phyloP scores from a whole-genome alignment of 2,797 vertebrate species.

The Lemur catta region DNA sequence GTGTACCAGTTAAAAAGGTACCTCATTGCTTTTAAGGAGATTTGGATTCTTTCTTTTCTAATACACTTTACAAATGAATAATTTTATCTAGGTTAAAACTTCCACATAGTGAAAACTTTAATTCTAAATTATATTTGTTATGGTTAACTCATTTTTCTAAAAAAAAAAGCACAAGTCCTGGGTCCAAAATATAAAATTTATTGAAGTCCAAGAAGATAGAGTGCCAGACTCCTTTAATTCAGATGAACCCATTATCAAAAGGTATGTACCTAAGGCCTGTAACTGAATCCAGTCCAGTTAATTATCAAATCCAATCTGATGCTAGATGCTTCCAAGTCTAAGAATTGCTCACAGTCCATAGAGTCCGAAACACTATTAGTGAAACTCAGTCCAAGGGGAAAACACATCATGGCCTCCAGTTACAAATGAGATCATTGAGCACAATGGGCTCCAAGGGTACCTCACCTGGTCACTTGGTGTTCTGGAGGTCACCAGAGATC shows the following conservation, averaged over 20 bases:
- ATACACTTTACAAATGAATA: neutral
- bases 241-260: neutral
- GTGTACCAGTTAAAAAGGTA: neutral
- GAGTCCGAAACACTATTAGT: neutral
- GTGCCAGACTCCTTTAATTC: neutral
- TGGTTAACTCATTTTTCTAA: neutral
- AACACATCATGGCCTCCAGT: neutral
- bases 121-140: neutral
- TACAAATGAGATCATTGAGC: neutral
- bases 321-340: neutral
- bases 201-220: neutral
- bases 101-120: neutral
- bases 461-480: neutral
- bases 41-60: neutral
- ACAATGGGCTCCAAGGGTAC: neutral
- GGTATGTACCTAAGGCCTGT: neutral
- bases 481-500: neutral
- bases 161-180: neutral
- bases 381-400: neutral
- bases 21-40: neutral
- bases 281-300: neutral
- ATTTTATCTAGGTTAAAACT: neutral
- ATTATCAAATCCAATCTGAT: neutral
- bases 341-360: neutral
- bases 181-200: neutral